Evolutionary conservation across 1,140 invertebrate species (phyloP), one percentile per base, ranked within the genome.

Genomic region (Bombus terrestris): DNA sequence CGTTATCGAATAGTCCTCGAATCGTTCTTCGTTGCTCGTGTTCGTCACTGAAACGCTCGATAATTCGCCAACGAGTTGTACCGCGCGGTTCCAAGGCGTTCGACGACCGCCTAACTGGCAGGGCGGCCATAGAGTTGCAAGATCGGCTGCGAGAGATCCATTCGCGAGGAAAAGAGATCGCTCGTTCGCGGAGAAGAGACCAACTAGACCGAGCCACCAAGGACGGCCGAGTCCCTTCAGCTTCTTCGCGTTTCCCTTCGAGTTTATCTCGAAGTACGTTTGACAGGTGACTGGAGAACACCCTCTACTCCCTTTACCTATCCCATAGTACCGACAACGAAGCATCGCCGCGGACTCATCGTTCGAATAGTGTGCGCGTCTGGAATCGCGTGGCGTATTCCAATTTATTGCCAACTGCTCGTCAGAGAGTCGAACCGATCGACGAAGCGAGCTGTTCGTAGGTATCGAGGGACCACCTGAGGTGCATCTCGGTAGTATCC

Each of bases 381-480:
- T 59, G 78, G 74, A 78, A 84, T 81, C 88, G 88, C 85, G 80
- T 86, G 91, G 87, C 88, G 91, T 92, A 92, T 92, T 92, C 91
- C 92, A 92, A 92, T 93, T 93, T 93, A 93, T 93, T 91, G 92
- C 92, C 82, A 89, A 85, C 86, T 62, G 86, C 86, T 92, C 88
- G 90, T 87, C 85, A 89, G 77, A 72, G 80, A 79, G 71, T 77
- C 71, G 80, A 68, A 79, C 37, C 84, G 79, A 86, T 83, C 75
- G 87, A 64, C 80, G 87, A 74, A 68, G 62, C 62, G 57, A 59
- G 28, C 47, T 53, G 47, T 32, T 53, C 57, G 68, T 81, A 88
- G 72, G 71, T 75, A 85, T 80, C 80, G 87, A 43, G 73, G 88
- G 91, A 92, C 91, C 91, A 92, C 91, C 91, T 88, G 91, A 92